Base-by-base conservation (phyloP, 2,888 invertebrate genomes). In the Lithophane semibrunnea region DNA sequence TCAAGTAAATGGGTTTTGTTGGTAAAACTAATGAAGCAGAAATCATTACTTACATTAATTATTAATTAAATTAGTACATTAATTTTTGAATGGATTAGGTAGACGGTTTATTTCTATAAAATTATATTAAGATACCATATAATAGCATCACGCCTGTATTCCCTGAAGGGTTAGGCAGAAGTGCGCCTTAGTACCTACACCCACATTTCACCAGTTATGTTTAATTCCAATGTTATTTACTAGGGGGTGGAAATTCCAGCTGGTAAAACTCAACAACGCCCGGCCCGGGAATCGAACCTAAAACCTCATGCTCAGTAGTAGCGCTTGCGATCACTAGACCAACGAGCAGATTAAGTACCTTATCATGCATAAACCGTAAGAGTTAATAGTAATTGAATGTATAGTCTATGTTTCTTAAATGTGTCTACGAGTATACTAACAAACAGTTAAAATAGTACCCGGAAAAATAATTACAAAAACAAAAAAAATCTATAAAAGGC, bases 1-100 rank as follows among this genome's bases (percentile, higher is more conserved):
- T 72, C 54, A 70, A 71, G 56, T 81, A 74, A 79, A 82, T 74
- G 64, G 74, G 63, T 85, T 73, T 81, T 74, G 68, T 85, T 82
- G 49, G 61, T 54, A 29, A 81, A 77, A 71, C 72, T 65, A 85
- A 83, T 77, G 73, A 76, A 69, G 71, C 54, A 74, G 82, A 75
- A 75, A 85, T 82, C 58, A 61, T 24, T 64, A 52, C 63, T 71
- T 54, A 52, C 64, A 80, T 77, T 77, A 37, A 83, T 77, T 83
- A 67, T 68, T 68, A 47, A 74, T 81, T 73, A 49, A 61, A 73
- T 71, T 63, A 21, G n/a, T 67, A 29, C 10, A 79, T 69, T 12
- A n/a, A 79, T 63, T 79, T 73, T 67, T 13, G 7, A 7, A 24
- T 64, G 24, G 21, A 37, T 52, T 21, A 21, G 21, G 18, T 68